Evolutionary conservation across 92 coral and sea anemone genomes (phyloP).

Genomic region (Montipora capitata): DNA sequence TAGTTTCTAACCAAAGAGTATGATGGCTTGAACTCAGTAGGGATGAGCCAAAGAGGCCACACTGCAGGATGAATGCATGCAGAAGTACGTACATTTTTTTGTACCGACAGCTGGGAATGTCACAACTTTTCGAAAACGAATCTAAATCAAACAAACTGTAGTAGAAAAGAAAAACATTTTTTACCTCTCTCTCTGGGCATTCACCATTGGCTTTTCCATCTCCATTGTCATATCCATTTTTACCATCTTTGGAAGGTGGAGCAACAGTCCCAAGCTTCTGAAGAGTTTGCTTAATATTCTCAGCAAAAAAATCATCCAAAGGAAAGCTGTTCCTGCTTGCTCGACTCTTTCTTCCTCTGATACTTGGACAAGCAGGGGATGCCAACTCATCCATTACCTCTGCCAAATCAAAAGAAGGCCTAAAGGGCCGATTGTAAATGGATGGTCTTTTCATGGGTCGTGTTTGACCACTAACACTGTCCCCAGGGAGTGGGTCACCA

Average conservation of each 20-base stretch:
- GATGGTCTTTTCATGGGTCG: slow-evolving; percentile 57
- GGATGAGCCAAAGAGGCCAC: no score
- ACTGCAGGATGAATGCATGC: no score
- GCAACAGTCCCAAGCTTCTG: slow-evolving; percentile 74
- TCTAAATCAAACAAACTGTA: not conserved
- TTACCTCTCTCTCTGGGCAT: slow-evolving; percentile 17
- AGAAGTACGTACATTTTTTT: no score
- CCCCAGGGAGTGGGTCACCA: not conserved
- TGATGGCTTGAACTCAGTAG: no score
- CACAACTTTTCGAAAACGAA: no score
- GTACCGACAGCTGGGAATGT: no score
- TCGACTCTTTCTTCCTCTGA: slow-evolving; percentile 81
- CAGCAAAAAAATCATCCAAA: slow-evolving; percentile 89
- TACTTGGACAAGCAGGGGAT: slow-evolving; percentile 78
- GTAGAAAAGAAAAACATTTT: not conserved
- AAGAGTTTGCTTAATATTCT: slow-evolving; percentile 85
- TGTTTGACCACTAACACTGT: not conserved
- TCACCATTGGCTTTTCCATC: slow-evolving; percentile 1
- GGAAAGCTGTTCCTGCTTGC: slow-evolving; percentile 93
- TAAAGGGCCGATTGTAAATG: slow-evolving; percentile 63
- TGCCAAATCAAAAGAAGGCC: slow-evolving; percentile 92
- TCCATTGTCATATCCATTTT: not conserved
- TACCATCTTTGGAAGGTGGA: slow-evolving; percentile 16
- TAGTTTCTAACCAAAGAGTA: no score
- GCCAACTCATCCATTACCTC: slow-evolving; percentile 89